phyloP scores from a whole-genome alignment of 2,113 vertebrate species.

The Lutjanus erythropterus region DNA sequence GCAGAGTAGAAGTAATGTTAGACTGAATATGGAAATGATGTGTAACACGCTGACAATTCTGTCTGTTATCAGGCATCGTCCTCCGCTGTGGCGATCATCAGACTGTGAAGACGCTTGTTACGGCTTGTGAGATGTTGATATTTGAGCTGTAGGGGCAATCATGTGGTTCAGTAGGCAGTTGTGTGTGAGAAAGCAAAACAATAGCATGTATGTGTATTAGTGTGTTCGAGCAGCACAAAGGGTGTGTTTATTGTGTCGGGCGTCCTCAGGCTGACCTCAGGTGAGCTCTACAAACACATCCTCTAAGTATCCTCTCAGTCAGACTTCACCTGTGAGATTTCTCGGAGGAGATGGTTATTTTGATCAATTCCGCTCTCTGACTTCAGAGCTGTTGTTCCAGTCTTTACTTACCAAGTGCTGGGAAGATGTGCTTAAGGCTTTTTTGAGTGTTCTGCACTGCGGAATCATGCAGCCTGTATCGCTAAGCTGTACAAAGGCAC shows the following conservation, averaged over 20 bases:
- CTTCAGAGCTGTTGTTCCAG: not conserved
- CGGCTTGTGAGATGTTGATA: constrained; percentile 46
- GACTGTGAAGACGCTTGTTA: constrained; percentile 40
- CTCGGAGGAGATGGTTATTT: not conserved
- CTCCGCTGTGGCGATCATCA: constrained; percentile 1
- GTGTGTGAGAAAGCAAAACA: constrained; percentile 50
- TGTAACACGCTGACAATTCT: too few relatives aligned
- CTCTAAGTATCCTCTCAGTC: not conserved
- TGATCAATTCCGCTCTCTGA: not conserved
- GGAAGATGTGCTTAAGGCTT: constrained; percentile 20
- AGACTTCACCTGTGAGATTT: not conserved
- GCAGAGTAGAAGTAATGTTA: too few relatives aligned
- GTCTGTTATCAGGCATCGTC: too few relatives aligned
- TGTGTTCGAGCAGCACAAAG: constrained; percentile 48
- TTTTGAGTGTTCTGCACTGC: constrained; percentile 24
- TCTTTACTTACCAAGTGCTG: not conserved
- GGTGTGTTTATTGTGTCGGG: constrained; percentile 29
- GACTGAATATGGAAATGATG: too few relatives aligned
- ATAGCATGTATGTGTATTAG: constrained; percentile 15
- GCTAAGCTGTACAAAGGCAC: constrained; percentile 10
- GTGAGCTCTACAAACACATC: constrained; percentile 35
- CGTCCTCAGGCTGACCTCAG: constrained; percentile 48
- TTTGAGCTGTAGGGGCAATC: constrained; percentile 51
- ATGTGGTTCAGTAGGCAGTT: constrained; percentile 37
- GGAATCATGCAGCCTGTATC: constrained; percentile 12